These are phyloP conservation scores for Trachelus stipa DNA, from an alignment of 2,888 invertebrate species.

Conservation along the genomic window DNA sequence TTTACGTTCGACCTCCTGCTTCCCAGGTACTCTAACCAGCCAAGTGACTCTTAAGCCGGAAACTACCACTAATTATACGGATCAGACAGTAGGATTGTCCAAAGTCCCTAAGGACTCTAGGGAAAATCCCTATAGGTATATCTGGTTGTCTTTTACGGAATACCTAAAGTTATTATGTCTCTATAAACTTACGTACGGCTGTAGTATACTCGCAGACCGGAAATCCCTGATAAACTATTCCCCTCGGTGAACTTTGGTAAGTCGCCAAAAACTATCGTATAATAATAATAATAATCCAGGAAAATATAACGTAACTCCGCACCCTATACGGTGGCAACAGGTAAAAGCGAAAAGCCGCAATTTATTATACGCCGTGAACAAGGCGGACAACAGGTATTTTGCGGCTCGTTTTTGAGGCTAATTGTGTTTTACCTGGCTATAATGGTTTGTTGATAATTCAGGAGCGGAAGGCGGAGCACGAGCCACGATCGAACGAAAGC, in stretches of 20 bases:
- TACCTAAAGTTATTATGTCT: background rate
- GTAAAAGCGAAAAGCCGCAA: constrained; percentile 32
- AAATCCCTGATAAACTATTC: background rate
- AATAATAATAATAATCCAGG: background rate
- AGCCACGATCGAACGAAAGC: constrained; percentile 49
- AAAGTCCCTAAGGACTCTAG: background rate
- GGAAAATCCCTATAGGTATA: background rate
- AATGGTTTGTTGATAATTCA: constrained; percentile 31
- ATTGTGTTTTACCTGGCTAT: constrained; percentile 32
- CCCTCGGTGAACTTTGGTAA: background rate
- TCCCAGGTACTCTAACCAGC: constrained; percentile 1
- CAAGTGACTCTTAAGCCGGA: constrained; percentile 7
- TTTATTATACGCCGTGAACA: constrained; percentile 25
- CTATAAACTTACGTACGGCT: background rate
- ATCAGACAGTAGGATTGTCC: background rate
- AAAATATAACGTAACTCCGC: background rate
- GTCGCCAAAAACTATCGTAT: background rate
- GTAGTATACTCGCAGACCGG: background rate
- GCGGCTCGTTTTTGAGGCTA: constrained; percentile 26
- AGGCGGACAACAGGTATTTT: constrained; percentile 20
- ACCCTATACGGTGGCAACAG: constrained; percentile 27
- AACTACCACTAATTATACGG: background rate
- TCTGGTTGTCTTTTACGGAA: background rate
- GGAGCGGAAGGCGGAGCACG: constrained; percentile 20
- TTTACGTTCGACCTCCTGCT: constrained; percentile 4